These are phyloP conservation scores for Allobates femoralis DNA, from an alignment of 2,797 vertebrate genomes.

Conservation along the genomic window DNA sequence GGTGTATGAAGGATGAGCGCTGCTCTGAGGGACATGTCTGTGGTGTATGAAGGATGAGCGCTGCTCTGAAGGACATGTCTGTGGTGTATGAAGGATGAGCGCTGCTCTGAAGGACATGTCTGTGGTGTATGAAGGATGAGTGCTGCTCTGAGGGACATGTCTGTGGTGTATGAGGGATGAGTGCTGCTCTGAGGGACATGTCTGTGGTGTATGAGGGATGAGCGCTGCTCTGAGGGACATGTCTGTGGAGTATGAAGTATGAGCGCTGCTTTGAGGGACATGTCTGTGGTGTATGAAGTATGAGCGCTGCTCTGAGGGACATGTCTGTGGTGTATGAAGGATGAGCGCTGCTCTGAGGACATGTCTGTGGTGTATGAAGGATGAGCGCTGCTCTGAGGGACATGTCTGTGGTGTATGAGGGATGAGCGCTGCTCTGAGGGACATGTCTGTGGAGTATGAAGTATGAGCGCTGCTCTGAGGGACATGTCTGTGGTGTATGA, in stretches of 20 bases:
- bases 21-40: neutral
- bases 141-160: neutral
- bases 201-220: conserved; percentile 66
- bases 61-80: neutral
- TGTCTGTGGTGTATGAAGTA: conserved; percentile 66
- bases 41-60: conserved; percentile 67
- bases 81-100: conserved; percentile 67
- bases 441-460: conserved; percentile 67
- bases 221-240: neutral
- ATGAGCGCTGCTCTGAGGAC: neutral
- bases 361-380: conserved; percentile 66
- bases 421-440: neutral
- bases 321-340: conserved; percentile 66
- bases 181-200: neutral
- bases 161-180: conserved; percentile 66
- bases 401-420: conserved; percentile 67
- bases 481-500: conserved; percentile 67
- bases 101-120: neutral
- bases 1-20: conserved; percentile 66
- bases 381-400: neutral
- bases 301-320: neutral
- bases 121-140: conserved; percentile 67
- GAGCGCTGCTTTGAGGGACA: neutral
- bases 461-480: neutral
- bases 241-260: conserved; percentile 66